Base-by-base conservation (phyloP, 2,113 vertebrate genomes). In the Sebastes fasciatus region DNA sequence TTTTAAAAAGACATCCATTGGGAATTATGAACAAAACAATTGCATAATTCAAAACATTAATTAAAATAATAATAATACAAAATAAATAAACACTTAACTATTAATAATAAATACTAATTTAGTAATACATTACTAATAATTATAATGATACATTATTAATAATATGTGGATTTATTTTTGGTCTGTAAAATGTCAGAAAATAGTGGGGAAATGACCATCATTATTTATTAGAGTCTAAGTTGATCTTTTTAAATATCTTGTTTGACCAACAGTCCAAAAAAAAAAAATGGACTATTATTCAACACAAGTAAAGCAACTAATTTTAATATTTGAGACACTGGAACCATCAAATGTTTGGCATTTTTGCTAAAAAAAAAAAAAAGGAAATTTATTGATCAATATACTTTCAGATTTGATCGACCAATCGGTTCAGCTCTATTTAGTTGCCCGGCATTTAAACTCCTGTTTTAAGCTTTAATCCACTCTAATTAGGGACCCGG, bases 401-500 rank as follows among this genome's bases (percentile, higher is more conserved):
- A 48, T 17, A 62, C 14, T 49, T 55, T 2, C 10, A 26, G 16
- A 48, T 79, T 76, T 48, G n/a, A 42, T 73, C 1, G 3, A 16
- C 45, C 12, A 19, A 11, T 21, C 2, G 2, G 6, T 51, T 61
- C 4, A 66, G 17, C 45, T 64, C 5, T 45, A 2, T 73, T 60
- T 40, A 42, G 19, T 66, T 65, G 23, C 66, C 60, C 60, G 17
- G 5, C 42, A 3, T 8, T 14, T 17, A 6, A 40, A 17, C 17
- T 52, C 13, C 16, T 67, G 3, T 51, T 68, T 52, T n/a, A 77
- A 45, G 48, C 65, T 23, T 54, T 51, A 61, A 63, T 64, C 61
- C 51, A 2, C 46, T 26, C 8, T 62, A 57, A 69, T 5, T 66
- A 26, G 54, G 66, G 68, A 17, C 26, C 13, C 45, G 8, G 52